Evolutionary conservation across 2,888 invertebrate species (phyloP).

Genomic region (Dicyrtomina minuta): DNA sequence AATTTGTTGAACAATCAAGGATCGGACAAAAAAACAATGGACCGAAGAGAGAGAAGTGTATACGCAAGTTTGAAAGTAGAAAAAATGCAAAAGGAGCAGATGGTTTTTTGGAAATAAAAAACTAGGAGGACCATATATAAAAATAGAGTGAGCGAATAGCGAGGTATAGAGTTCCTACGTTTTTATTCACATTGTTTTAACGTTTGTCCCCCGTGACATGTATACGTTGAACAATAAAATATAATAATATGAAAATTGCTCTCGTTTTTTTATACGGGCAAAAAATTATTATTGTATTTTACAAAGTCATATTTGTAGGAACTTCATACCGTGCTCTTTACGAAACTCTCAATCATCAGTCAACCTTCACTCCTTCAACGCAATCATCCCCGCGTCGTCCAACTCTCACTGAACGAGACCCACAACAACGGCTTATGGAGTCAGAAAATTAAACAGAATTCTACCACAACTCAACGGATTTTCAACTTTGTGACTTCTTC

Average conservation of each 20-base stretch:
- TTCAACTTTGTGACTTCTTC: too few relatives aligned
- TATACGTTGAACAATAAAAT: constrained; percentile 18
- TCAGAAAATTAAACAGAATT: too few relatives aligned
- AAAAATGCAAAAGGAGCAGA: constrained; percentile 34
- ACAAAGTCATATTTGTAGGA: constrained; percentile 31
- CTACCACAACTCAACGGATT: too few relatives aligned
- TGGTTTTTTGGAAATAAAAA: constrained; percentile 30
- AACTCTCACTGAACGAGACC: constrained; percentile 1
- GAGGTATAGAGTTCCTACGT: constrained; percentile 39
- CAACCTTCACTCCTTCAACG: neutral
- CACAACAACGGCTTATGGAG: too few relatives aligned
- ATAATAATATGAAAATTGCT: constrained; percentile 14
- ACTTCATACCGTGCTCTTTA: constrained; percentile 40
- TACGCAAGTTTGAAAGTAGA: neutral
- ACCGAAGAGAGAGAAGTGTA: constrained; percentile 1
- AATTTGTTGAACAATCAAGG: too few relatives aligned
- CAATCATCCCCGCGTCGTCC: neutral
- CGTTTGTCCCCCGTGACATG: constrained; percentile 7
- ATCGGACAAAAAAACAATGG: neutral
- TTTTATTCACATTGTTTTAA: constrained; percentile 20
- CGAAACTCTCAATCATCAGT: constrained; percentile 29
- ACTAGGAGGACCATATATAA: neutral
- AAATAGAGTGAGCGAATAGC: constrained; percentile 37
- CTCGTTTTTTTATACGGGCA: neutral
- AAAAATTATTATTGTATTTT: neutral